These are phyloP conservation scores for Pempheris klunzingeri DNA, from an alignment of 2,797 vertebrate species.

Conservation along the genomic window DNA sequence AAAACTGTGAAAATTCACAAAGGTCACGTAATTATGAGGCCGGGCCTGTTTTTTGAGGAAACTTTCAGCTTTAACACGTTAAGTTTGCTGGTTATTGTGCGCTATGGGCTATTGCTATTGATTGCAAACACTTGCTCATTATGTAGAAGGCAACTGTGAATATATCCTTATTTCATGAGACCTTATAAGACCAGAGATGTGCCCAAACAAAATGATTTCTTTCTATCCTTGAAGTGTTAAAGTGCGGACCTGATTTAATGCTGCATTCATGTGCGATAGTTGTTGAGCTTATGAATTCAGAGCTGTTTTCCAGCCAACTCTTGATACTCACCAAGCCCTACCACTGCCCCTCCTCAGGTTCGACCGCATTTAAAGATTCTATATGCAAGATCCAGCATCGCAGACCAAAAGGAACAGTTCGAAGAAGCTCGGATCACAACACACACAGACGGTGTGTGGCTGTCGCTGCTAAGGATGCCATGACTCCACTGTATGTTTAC, in stretches of 20 bases:
- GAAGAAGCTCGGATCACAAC: too few relatives aligned
- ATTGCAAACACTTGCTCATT: background rate
- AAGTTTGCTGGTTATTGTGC: background rate
- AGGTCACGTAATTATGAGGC: background rate
- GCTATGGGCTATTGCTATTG: background rate
- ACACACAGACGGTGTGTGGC: too few relatives aligned
- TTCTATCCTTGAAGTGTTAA: conserved; percentile 5
- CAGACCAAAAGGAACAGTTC: too few relatives aligned
- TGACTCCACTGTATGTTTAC: too few relatives aligned
- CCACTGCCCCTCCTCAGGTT: background rate
- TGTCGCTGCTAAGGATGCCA: too few relatives aligned
- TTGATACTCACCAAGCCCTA: background rate
- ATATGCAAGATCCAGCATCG: too few relatives aligned
- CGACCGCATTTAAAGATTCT: conserved; percentile 39
- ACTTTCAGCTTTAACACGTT: background rate
- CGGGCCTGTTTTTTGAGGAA: background rate
- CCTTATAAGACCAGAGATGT: background rate
- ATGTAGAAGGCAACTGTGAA: background rate
- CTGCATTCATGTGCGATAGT: conserved; percentile 8
- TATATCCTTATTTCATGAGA: background rate
- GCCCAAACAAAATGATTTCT: background rate
- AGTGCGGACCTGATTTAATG: background rate
- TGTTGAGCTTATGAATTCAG: conserved; percentile 13
- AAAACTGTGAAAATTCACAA: conserved; percentile 19
- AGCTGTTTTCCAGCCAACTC: conserved; percentile 7